These are phyloP conservation scores for Scaptomyza montana DNA, from an alignment of 1,140 invertebrate genomes.

Conservation along the genomic window DNA sequence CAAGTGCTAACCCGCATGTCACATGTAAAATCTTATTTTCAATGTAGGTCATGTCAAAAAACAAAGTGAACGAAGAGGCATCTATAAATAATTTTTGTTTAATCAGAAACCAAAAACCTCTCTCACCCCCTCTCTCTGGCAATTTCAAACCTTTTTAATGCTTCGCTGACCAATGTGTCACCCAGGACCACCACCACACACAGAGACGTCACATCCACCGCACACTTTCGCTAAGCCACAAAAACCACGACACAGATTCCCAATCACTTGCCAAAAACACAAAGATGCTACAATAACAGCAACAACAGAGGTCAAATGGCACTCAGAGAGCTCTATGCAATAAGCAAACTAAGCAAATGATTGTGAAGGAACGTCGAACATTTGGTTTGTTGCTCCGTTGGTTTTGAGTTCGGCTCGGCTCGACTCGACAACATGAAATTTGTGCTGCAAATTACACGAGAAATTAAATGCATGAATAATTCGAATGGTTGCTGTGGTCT, in stretches of 20 bases:
- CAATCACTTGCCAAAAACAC: conserved; percentile 16
- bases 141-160: neutral
- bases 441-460: conserved; percentile 78
- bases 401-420: conserved; percentile 26
- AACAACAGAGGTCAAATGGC: neutral
- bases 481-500: conserved; percentile 78
- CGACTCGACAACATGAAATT: conserved; percentile 52
- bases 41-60: neutral
- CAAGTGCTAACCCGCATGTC: neutral
- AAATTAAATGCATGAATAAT: conserved; percentile 82
- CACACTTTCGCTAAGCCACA: conserved; percentile 31
- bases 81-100: conserved; percentile 3
- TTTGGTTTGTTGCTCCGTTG: conserved; percentile 69
- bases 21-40: neutral
- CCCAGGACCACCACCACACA: neutral
- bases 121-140: neutral
- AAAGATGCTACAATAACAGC: conserved; percentile 9
- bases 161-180: conserved; percentile 11
- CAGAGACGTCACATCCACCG: neutral
- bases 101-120: conserved; percentile 9
- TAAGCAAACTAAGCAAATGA: conserved; percentile 25
- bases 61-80: neutral
- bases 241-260: conserved; percentile 39
- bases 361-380: conserved; percentile 52
- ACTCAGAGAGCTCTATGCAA: conserved; percentile 6